Base-by-base conservation (phyloP, 2,888 invertebrate species). In the Chaetogeoica ovagalla region DNA sequence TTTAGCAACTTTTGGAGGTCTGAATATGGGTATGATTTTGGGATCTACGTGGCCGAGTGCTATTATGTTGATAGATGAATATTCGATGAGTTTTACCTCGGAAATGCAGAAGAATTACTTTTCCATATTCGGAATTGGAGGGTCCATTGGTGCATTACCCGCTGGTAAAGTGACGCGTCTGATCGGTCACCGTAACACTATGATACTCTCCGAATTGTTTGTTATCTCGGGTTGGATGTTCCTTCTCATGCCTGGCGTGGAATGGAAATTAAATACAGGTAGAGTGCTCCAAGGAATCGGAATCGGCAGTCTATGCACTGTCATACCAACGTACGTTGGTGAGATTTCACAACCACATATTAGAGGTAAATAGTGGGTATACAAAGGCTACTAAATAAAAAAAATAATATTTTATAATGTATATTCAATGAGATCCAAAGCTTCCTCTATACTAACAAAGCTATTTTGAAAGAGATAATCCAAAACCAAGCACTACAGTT, bases 261-360 rank as follows among this genome's bases (percentile, higher is more conserved):
- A 85, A 0, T 88, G 87, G 63, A 88, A 91, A 87, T 87, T 96
- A 5, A 91, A 92, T 83, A 87, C 90, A 79, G 94, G 91, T 0
- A 89, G 94, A 83, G 89, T 95, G 83, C 87, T 95, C 72, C 93
- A 92, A 83, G 97, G 97, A 72, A 86, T 92, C 77, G 90, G 88
- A 0, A 85, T 91, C 84, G 94, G 94, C 63, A 92, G 92, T 0
- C 90, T 91, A 60, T 94, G 94, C 85, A 94, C 96, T 1, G 90
- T 93, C 8, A 92, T 92, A 0, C 95, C 96, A 0, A 93, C 95
- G 88, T 97, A 96, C 86, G 91, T 96, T 37, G 92, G 93, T 0
- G 97, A 97, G 88, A 93, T 95, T 39, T 92, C 95, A 0, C 93
- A 95, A 85, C 91, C 92, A 0, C 91, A 92, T 39, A 90, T 93